Percentiles rank a stretch among this genome's conserved stretches.
Evolutionary conservation across 2,888 invertebrate species (phyloP).

Genomic region (Neoitamus cyanurus): DNA sequence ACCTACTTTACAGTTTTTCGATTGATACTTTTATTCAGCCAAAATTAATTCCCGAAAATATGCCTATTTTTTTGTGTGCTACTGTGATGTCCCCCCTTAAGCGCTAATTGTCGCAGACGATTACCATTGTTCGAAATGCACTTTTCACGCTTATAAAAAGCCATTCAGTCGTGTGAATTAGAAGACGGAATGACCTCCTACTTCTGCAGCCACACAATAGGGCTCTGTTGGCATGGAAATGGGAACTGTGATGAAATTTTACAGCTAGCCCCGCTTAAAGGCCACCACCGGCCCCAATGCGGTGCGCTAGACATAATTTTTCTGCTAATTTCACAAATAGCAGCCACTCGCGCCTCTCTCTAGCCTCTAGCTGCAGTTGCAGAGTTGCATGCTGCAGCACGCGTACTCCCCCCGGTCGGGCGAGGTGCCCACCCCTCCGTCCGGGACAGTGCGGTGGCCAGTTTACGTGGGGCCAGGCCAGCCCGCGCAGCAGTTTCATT

Average conservation of each 20-base stretch:
- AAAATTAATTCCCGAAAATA: no score
- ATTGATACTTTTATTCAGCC: no score
- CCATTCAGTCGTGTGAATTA: slow-evolving; percentile 47
- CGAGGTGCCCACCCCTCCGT: neutral
- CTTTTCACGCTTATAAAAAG: slow-evolving; percentile 31
- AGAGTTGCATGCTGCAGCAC: neutral
- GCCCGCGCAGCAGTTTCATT: slow-evolving; percentile 26
- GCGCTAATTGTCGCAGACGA: slow-evolving; percentile 28
- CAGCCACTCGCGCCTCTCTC: neutral
- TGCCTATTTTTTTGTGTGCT: no score
- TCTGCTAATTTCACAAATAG: neutral
- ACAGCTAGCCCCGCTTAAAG: slow-evolving; percentile 26
- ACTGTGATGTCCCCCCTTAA: neutral
- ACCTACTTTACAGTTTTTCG: no score
- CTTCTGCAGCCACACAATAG: slow-evolving; percentile 25
- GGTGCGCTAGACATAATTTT: neutral
- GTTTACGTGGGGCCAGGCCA: neutral
- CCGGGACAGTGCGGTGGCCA: neutral
- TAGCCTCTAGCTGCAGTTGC: neutral
- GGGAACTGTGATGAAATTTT: slow-evolving; percentile 35
- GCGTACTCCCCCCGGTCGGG: neutral
- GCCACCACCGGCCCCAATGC: neutral
- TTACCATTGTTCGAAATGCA: slow-evolving; percentile 40
- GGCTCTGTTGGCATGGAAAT: slow-evolving; percentile 36
- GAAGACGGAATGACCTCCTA: slow-evolving; percentile 49